Base-by-base conservation (phyloP, 2,888 invertebrate genomes). In the Drosophila engyochracea region DNA sequence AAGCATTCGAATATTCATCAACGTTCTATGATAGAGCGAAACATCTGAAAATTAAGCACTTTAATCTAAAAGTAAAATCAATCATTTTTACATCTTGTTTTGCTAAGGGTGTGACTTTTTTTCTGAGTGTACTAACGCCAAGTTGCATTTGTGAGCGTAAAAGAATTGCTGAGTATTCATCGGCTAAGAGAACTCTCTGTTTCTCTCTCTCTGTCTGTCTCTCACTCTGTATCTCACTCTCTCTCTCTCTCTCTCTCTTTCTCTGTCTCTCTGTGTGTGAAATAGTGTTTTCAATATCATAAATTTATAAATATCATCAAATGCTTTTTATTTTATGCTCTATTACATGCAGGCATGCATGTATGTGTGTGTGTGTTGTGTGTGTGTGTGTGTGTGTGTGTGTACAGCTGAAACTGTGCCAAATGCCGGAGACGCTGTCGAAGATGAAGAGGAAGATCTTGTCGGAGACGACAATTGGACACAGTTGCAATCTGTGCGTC, bases 401-500 rank as follows among this genome's bases (percentile, higher is more conserved):
- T 68, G 52, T 65, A 37, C 58, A 44, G 72, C 78, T 83, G 76
- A 77, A 76, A 76, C 60, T 68, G 64, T 80, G 85, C 89, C 87
- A 89, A 85, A 73, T 76, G 72, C 62, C 74, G 69, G 64, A 37
- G 62, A 70, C 66, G 51, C 25, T 28, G 16, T 25, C 25, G 25
- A 25, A 37, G 25, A 54, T 35, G 35, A 55, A 28, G 37, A 19
- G 30, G 30, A 31, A 30, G 52, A 37, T 28, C 19, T 39, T 47
- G 47, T 47, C 47, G 39, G 69, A 53, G 75, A 89, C 87, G 84
- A 84, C 89, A 89, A 72, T 71, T 76, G 85, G 82, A 88, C 89
- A 88, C 90, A 88, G 88, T 88, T 88, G 88, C 90, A 85, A 86
- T 82, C 82, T 71, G 88, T 79, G 82, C 81, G 76, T 73, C 77